Percentiles rank a stretch among this genome's conserved stretches.
These are phyloP conservation scores for Venusia cambrica DNA, from an alignment of 2,888 invertebrate genomes.

Conservation along the genomic window DNA sequence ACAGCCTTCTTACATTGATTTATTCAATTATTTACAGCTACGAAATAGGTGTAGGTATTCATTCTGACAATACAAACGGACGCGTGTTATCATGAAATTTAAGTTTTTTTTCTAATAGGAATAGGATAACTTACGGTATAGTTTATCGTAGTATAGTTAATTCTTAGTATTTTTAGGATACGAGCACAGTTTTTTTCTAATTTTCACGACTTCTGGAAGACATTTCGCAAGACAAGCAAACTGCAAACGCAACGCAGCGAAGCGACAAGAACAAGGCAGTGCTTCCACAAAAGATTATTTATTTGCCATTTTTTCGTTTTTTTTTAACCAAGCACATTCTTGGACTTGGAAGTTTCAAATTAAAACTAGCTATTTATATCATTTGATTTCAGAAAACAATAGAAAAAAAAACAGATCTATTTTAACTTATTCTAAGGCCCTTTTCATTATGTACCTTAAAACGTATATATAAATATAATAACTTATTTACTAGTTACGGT, in stretches of 20 bases:
- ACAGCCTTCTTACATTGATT: not conserved
- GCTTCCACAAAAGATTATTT: too few species aligned
- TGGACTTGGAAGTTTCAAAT: too few species aligned
- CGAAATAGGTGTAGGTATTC: not conserved
- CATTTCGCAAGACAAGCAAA: slow-evolving; percentile 21
- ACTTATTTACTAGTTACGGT: too few species aligned
- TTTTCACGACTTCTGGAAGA: slow-evolving; percentile 25
- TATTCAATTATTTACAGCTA: slow-evolving; percentile 12
- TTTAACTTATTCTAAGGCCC: too few species aligned
- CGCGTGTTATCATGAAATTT: not conserved
- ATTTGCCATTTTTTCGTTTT: too few species aligned
- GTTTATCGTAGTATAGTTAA: not conserved
- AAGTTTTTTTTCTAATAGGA: not conserved
- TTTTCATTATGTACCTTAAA: too few species aligned
- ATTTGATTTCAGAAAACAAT: too few species aligned
- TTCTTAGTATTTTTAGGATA: slow-evolving; percentile 6
- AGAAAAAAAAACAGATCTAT: too few species aligned
- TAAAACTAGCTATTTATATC: too few species aligned
- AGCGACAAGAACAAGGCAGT: too few species aligned
- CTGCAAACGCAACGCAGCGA: slow-evolving; percentile 5
- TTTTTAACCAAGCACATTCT: too few species aligned
- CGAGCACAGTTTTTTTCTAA: slow-evolving; percentile 18
- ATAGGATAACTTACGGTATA: slow-evolving; percentile 9
- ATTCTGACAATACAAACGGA: slow-evolving; percentile 7
- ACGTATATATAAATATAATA: too few species aligned